Conservation (phyloP, 2,113 vertebrate genomes). For the Melanerpes aurifrons region DNA sequence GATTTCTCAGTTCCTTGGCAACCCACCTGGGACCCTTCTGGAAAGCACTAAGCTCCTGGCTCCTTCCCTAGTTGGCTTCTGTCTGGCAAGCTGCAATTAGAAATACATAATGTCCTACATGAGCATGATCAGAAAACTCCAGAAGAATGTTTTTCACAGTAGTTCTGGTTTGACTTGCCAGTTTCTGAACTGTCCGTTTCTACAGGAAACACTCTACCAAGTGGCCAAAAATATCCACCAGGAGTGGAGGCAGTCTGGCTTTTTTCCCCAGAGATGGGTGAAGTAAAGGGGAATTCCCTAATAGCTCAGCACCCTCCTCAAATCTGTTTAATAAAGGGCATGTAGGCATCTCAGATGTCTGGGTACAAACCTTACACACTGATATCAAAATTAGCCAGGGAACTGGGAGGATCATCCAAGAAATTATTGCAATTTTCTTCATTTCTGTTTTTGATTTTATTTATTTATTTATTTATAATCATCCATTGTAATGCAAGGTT, state of each 20-base stretch:
- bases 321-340: neutral
- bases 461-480: neutral
- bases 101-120: neutral
- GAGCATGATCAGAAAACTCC: neutral
- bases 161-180: neutral
- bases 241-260: neutral
- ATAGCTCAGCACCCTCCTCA: neutral
- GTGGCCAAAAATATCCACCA: neutral
- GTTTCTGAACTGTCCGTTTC: neutral
- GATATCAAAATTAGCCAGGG: neutral
- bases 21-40: neutral
- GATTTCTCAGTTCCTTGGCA: neutral
- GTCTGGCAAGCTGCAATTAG: neutral
- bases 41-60: neutral
- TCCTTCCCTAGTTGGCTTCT: neutral
- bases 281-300: neutral
- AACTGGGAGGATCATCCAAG: neutral
- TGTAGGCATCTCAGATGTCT: neutral
- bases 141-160: neutral
- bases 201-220: neutral
- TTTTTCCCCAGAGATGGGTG: neutral
- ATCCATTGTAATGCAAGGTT: neutral
- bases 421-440: neutral
- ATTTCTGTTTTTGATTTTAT: neutral
- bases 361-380: fast-evolving